Base-by-base conservation (phyloP, 2,888 invertebrate species). In the Drosophila anceps region DNA sequence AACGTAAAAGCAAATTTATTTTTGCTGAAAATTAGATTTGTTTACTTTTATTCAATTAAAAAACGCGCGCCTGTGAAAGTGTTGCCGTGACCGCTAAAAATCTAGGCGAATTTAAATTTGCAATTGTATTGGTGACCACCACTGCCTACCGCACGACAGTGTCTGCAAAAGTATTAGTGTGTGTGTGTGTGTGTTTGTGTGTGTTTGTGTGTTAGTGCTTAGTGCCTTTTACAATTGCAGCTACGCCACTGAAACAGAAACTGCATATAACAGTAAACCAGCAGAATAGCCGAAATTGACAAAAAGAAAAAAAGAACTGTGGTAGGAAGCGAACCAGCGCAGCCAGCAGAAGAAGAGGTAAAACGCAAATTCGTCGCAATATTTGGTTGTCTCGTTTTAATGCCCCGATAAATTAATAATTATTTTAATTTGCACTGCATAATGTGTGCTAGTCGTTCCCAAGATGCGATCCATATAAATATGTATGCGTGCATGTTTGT, bases 41-140 rank as follows among this genome's bases (percentile, higher is more conserved):
- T 78, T 78, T 81, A 75, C 60, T 76, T 83, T 74, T 55, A 79
- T 73, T 88, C 39, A 78, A 78, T 81, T 73, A 70, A 57, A 43
- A 41, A 37, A 35, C 61, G 62, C 29, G 50, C 41, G 67, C 48
- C 66, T 73, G 70, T 65, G 53, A 78, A 79, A 74, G 61, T 64
- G 55, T 71, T 69, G 58, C 71, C 65, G 62, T 74, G 82, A 71
- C 81, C 81, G 70, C 44, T 48, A 70, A 46, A 66, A 48, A 73
- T 24, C 58, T 44, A 68, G 58, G 62, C 50, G 69, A 80, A 76
- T 73, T 70, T 59, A n/a, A 57, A 29, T 33, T 55, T 41, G 58
- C 59, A 46, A 55, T 70, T 68, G 78, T 71, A 35, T 59, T 68
- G 9, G 81, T 81, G 74, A 58, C 53, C 50, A 63, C 46, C 50